These are phyloP conservation scores for Syngnathus acus DNA, from an alignment of 2,797 vertebrate genomes.

Conservation along the genomic window DNA sequence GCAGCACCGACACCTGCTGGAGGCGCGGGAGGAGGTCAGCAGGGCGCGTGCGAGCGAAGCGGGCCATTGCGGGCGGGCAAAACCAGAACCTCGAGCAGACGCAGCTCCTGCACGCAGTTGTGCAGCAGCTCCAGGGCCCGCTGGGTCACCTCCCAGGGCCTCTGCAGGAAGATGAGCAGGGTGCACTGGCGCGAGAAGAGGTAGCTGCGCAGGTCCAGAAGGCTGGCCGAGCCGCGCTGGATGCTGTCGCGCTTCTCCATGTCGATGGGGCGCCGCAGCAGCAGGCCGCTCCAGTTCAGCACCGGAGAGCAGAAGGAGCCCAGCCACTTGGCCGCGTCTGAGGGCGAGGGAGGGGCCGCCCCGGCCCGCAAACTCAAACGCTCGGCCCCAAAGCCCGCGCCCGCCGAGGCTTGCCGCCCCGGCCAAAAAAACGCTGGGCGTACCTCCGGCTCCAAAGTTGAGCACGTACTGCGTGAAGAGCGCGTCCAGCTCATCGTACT, in stretches of 20 bases:
- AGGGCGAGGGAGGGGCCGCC: too few species aligned
- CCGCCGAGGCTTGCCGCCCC: too few species aligned
- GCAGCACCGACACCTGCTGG: constrained; percentile 82
- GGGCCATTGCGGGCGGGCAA: neutral
- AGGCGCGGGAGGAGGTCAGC: neutral
- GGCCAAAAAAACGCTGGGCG: neutral
- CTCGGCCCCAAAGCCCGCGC: neutral
- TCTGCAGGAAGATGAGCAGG: constrained; percentile 89
- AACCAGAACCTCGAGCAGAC: constrained; percentile 79
- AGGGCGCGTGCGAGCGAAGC: too few species aligned
- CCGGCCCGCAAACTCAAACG: too few species aligned
- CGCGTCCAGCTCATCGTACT: constrained; percentile 97
- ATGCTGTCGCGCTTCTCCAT: constrained; percentile 96
- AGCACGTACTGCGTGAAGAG: constrained; percentile 98
- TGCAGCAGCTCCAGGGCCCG: constrained; percentile 91
- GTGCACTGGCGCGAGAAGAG: constrained; percentile 98
- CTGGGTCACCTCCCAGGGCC: constrained; percentile 95
- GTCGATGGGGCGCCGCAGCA: constrained; percentile 90
- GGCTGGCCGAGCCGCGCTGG: constrained; percentile 83
- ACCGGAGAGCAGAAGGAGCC: constrained; percentile 94
- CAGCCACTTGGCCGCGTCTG: constrained; percentile 96
- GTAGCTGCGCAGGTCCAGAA: constrained; percentile 93
- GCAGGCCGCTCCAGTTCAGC: constrained; percentile 86
- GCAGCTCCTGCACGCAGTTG: constrained; percentile 94
- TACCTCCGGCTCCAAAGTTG: constrained; percentile 96